These are phyloP conservation scores for Esperia sulphurella DNA, from an alignment of 2,888 invertebrate genomes.

Conservation along the genomic window DNA sequence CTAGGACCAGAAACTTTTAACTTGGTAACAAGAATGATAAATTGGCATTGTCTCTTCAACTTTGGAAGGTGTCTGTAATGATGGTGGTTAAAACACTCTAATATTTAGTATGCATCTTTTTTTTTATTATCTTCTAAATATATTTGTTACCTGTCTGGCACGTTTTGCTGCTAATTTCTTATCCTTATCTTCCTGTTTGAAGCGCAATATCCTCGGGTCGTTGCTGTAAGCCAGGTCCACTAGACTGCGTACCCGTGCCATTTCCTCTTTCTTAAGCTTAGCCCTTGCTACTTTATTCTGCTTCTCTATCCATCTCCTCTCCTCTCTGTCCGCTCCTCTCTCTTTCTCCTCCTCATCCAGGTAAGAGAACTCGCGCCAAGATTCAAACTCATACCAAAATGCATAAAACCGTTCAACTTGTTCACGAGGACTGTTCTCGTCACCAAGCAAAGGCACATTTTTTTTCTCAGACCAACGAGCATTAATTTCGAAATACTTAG, in stretches of 20 bases:
- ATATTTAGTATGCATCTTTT: too few species aligned
- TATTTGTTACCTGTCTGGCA: conserved; percentile 83
- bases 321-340: conserved; percentile 97
- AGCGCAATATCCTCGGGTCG: conserved; percentile 95
- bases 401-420: conserved; percentile 96
- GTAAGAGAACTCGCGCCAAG: conserved; percentile 99
- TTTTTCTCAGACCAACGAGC: conserved; percentile 94
- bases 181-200: conserved; percentile 96
- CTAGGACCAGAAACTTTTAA: too few species aligned
- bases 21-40: too few species aligned
- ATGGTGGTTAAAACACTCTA: too few species aligned
- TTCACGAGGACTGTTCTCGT: conserved; percentile 86
- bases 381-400: conserved; percentile 99
- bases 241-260: conserved; percentile 91
- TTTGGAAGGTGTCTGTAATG: too few species aligned
- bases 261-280: conserved; percentile 98
- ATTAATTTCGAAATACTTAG: conserved; percentile 86
- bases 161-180: conserved; percentile 92
- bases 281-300: conserved; percentile 96
- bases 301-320: conserved; percentile 98
- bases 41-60: too few species aligned
- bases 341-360: conserved; percentile 99
- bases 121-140: too few species aligned
- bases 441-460: conserved; percentile 90
- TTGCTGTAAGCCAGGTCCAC: conserved; percentile 96